These are phyloP conservation scores for Polydrusus tereticollis DNA, from an alignment of 2,888 invertebrate genomes.

Conservation along the genomic window DNA sequence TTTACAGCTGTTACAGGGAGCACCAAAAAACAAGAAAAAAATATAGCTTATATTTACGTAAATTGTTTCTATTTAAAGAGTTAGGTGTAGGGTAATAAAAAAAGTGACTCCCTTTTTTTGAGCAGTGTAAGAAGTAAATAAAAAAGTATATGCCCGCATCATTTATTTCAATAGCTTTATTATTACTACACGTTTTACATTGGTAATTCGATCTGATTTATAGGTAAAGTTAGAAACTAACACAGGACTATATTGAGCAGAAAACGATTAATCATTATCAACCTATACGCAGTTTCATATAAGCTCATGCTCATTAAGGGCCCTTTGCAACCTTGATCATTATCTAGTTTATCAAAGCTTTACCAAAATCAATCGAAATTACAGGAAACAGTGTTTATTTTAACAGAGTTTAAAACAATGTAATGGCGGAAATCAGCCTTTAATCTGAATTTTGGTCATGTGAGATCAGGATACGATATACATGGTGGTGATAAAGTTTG, in stretches of 20 bases:
- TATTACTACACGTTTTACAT: neutral
- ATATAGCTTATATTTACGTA: no score
- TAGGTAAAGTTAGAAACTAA: slow-evolving; percentile 19
- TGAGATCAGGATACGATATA: no score
- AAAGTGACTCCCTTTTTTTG: no score
- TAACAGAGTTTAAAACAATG: neutral
- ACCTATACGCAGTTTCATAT: slow-evolving; percentile 8
- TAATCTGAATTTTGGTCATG: no score
- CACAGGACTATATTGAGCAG: slow-evolving; percentile 1
- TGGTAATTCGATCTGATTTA: slow-evolving; percentile 11
- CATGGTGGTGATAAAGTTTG: no score
- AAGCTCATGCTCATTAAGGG: slow-evolving; percentile 14
- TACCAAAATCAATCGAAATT: slow-evolving; percentile 6
- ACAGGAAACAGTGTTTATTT: neutral
- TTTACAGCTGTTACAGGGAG: no score
- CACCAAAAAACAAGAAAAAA: no score
- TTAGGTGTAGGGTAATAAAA: no score
- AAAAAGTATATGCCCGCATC: neutral
- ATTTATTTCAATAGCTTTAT: slow-evolving; percentile 9
- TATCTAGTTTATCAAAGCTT: slow-evolving; percentile 23
- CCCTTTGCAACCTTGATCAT: slow-evolving; percentile 12
- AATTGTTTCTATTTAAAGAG: no score
- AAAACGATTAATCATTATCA: slow-evolving; percentile 20
- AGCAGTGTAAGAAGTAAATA: neutral
- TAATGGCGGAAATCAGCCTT: no score